These are phyloP conservation scores for Euspilapteryx auroguttella DNA, from an alignment of 2,888 invertebrate species.

Conservation along the genomic window DNA sequence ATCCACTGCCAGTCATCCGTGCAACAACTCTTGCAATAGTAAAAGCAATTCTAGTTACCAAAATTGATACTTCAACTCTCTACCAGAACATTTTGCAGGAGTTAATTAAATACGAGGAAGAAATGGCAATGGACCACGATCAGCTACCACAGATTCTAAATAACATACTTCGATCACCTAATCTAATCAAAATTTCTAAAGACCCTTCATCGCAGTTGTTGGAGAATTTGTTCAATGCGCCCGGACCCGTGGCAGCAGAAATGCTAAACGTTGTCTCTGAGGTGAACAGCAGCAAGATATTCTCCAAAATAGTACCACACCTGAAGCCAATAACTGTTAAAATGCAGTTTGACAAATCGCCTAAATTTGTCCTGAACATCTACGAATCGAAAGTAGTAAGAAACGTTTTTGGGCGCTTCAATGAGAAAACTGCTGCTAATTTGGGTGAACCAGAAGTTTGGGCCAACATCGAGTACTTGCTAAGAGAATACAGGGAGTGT, in stretches of 20 bases:
- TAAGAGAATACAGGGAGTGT: conserved; percentile 55
- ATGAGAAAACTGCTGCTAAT: conserved; percentile 42
- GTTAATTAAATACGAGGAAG: conserved; percentile 49
- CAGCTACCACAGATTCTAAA: conserved; percentile 67
- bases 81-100: conserved; percentile 47
- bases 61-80: conserved; percentile 25
- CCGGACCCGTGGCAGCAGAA: too few relatives aligned
- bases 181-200: too few relatives aligned
- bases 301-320: conserved; percentile 29
- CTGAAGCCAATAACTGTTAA: conserved; percentile 19
- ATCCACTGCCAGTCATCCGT: conserved; percentile 57
- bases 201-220: too few relatives aligned
- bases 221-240: too few relatives aligned
- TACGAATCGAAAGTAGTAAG: conserved; percentile 57
- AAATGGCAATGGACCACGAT: conserved; percentile 67
- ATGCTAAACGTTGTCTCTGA: conserved; percentile 41
- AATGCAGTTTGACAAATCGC: too few relatives aligned
- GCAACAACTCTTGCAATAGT: conserved; percentile 57
- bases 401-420: conserved; percentile 58
- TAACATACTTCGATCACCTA: too few relatives aligned
- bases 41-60: conserved; percentile 21
- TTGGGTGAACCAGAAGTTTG: conserved; percentile 48
- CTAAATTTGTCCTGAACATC: too few relatives aligned
- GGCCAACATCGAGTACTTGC: conserved; percentile 56
- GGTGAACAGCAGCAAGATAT: conserved; percentile 43